A percentile compares a stretch with the other conserved stretches of the same genome.
These are phyloP conservation scores for Charadrius vociferus DNA, from an alignment of 2,113 vertebrate genomes.

Conservation along the genomic window DNA sequence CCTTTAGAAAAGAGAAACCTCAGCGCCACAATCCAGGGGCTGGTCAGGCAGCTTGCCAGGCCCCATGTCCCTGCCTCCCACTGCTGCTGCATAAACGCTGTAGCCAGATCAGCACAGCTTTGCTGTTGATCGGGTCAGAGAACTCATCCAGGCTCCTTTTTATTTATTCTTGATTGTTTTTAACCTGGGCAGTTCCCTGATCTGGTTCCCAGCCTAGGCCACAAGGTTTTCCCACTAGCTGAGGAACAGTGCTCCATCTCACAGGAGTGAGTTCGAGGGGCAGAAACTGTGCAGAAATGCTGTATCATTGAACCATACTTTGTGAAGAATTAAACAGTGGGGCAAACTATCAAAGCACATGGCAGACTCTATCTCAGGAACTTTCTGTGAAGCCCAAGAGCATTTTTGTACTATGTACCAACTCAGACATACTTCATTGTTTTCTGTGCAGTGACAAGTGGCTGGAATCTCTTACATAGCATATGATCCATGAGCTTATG, in stretches of 20 bases:
- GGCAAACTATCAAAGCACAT: neutral
- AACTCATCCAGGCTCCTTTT: neutral
- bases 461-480: neutral
- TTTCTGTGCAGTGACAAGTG: neutral
- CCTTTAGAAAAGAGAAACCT: neutral
- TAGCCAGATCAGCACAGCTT: neutral
- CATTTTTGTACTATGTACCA: neutral
- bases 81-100: neutral
- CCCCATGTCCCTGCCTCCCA: fast-evolving
- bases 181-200: neutral
- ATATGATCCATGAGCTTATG: neutral
- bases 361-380: neutral
- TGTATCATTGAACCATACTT: neutral
- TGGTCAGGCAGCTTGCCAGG: neutral
- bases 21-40: neutral
- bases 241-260: neutral
- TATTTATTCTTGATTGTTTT: neutral
- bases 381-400: neutral
- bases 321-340: neutral
- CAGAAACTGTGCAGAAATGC: neutral
- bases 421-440: neutral
- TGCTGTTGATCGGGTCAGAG: neutral
- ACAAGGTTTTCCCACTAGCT: neutral
- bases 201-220: neutral
- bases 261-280: neutral